A percentile compares a stretch with the other conserved stretches of the same genome.
Conservation (phyloP, 2,888 invertebrate genomes). For the Amphipoea lucens region DNA sequence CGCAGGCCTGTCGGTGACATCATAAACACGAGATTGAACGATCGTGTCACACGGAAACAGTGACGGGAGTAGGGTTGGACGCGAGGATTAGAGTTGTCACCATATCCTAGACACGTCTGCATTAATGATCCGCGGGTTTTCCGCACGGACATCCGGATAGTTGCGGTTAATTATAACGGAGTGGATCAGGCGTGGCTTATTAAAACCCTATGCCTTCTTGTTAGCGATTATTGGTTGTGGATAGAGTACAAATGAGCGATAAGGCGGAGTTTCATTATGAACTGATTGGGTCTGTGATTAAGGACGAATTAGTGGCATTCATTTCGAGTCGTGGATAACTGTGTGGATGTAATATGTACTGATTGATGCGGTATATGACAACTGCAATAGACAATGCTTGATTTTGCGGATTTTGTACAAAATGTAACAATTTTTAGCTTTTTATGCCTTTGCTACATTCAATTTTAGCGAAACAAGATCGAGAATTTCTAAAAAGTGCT, state of each 20-base stretch:
- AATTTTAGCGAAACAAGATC: background rate
- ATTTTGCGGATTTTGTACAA: background rate
- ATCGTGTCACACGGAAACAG: slow-evolving; percentile 56
- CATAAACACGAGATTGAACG: slow-evolving; percentile 64
- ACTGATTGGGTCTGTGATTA: slow-evolving; percentile 31
- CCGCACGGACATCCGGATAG: slow-evolving; percentile 55
- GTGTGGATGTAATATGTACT: background rate
- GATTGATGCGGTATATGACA: background rate
- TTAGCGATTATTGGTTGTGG: slow-evolving; percentile 44
- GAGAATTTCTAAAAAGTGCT: background rate
- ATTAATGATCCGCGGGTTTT: slow-evolving; percentile 61
- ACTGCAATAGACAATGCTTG: background rate
- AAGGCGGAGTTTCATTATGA: slow-evolving; percentile 12
- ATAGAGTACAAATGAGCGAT: slow-evolving; percentile 8
- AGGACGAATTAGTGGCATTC: slow-evolving; percentile 32
- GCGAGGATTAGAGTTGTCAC: slow-evolving; percentile 62
- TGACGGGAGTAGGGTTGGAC: slow-evolving; percentile 57
- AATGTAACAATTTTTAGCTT: background rate
- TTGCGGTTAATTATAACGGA: slow-evolving; percentile 61
- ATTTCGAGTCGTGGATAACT: background rate
- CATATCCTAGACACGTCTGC: slow-evolving; percentile 52
- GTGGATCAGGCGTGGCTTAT: slow-evolving; percentile 38
- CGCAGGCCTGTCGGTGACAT: slow-evolving; percentile 36
- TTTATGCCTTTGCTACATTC: too few relatives aligned
- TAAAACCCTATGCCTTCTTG: slow-evolving; percentile 51